Conservation (phyloP, 2,888 invertebrate genomes). For the Cinara cedri region DNA sequence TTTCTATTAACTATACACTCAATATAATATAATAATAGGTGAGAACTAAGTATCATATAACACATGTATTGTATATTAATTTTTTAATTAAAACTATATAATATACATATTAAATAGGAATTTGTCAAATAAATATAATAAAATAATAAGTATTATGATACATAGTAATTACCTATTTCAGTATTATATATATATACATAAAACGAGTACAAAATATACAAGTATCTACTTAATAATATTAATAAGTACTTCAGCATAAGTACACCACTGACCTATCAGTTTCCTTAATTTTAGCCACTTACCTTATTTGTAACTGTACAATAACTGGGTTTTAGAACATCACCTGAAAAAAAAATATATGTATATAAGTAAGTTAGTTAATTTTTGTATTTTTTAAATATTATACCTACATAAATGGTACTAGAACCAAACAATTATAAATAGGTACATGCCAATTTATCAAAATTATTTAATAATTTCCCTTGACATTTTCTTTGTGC, state of each 20-base stretch:
- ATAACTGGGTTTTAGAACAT: neutral
- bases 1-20: neutral
- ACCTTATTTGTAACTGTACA: slow-evolving; percentile 37
- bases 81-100: neutral
- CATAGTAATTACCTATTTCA: neutral
- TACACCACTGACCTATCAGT: neutral
- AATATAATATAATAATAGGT: neutral
- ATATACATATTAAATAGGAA: neutral
- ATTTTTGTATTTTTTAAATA: too few relatives aligned
- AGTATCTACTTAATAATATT: too few relatives aligned
- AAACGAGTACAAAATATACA: neutral
- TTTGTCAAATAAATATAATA: neutral
- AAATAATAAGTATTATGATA: neutral
- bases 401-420: too few relatives aligned
- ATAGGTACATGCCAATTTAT: too few relatives aligned
- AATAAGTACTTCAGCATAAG: neutral
- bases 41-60: neutral
- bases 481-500: too few relatives aligned
- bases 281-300: slow-evolving; percentile 26
- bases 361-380: too few relatives aligned
- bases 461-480: too few relatives aligned
- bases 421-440: too few relatives aligned
- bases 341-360: slow-evolving; percentile 29
- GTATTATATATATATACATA: neutral
- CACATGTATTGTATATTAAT: neutral